Conservation (phyloP, 2,797 vertebrate genomes). For the Erethizon dorsatum region DNA sequence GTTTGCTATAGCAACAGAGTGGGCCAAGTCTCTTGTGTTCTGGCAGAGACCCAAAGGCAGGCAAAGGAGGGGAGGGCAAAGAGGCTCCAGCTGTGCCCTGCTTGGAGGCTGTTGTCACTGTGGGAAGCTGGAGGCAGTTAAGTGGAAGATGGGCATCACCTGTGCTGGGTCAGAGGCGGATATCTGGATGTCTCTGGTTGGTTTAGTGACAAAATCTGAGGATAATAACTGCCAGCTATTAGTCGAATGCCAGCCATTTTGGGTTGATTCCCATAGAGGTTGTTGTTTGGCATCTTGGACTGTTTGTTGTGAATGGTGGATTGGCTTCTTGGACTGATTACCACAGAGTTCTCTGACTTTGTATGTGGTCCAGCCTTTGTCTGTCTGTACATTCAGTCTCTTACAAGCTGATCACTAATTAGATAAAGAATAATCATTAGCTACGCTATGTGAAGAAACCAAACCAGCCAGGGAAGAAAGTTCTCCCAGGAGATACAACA, state of each 20-base stretch:
- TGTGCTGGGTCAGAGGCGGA: too few relatives aligned
- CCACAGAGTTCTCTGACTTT: not conserved
- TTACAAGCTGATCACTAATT: not conserved
- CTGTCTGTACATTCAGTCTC: not conserved
- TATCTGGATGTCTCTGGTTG: not conserved
- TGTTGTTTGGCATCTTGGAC: not conserved
- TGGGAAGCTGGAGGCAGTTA: not conserved
- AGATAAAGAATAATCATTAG: not conserved
- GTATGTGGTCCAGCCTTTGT: not conserved
- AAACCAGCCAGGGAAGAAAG: not conserved
- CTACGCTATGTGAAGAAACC: not conserved
- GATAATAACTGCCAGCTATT: not conserved
- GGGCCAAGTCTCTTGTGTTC: not conserved
- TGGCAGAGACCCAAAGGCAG: not conserved
- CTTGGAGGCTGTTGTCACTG: accelerated
- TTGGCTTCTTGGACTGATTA: not conserved
- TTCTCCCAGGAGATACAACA: not conserved
- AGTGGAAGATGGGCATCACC: accelerated
- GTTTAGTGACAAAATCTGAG: not conserved
- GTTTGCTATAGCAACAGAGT: too few relatives aligned
- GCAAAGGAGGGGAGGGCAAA: not conserved
- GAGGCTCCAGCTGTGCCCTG: too few relatives aligned
- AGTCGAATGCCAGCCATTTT: not conserved
- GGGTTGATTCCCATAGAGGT: not conserved
- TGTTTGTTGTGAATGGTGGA: not conserved